phyloP scores from a whole-genome alignment of 2,888 invertebrate species.

The Xylocampa areola region DNA sequence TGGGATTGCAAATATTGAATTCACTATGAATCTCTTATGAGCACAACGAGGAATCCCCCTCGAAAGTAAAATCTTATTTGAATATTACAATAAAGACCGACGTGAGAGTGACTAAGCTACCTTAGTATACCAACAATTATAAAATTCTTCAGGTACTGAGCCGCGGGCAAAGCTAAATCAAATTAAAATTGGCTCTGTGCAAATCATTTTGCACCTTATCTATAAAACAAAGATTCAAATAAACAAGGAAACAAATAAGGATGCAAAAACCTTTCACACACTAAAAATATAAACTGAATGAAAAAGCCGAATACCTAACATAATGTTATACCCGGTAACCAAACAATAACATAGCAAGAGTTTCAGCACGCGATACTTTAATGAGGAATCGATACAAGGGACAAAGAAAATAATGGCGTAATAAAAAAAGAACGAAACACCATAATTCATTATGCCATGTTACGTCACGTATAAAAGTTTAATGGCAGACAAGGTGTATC shows the following conservation, averaged over 20 bases:
- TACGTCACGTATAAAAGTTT: conserved; percentile 46
- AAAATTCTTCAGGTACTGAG: too few species aligned
- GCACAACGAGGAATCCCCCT: too few species aligned
- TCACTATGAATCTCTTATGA: too few species aligned
- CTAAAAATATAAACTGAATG: background rate
- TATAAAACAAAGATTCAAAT: background rate
- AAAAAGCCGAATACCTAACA: conserved; percentile 3
- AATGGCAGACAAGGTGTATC: conserved; percentile 30
- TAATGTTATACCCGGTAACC: conserved; percentile 13
- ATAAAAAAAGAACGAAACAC: conserved; percentile 42
- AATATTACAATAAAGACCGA: too few species aligned
- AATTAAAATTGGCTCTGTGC: too few species aligned
- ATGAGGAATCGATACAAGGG: conserved; percentile 41
- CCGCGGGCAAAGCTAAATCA: too few species aligned
- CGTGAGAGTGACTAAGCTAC: too few species aligned
- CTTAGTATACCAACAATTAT: too few species aligned
- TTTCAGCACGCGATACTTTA: conserved; percentile 45
- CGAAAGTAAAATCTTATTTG: too few species aligned
- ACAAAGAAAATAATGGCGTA: conserved; percentile 29
- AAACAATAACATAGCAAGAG: conserved; percentile 16
- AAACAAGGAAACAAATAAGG: background rate
- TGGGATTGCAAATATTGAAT: too few species aligned
- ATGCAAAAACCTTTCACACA: background rate
- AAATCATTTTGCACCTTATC: too few species aligned
- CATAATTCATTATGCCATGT: conserved; percentile 32